Evolutionary conservation across 92 coral and sea anemone species (phyloP).

Genomic region (Zoanthus sansibaricus): DNA sequence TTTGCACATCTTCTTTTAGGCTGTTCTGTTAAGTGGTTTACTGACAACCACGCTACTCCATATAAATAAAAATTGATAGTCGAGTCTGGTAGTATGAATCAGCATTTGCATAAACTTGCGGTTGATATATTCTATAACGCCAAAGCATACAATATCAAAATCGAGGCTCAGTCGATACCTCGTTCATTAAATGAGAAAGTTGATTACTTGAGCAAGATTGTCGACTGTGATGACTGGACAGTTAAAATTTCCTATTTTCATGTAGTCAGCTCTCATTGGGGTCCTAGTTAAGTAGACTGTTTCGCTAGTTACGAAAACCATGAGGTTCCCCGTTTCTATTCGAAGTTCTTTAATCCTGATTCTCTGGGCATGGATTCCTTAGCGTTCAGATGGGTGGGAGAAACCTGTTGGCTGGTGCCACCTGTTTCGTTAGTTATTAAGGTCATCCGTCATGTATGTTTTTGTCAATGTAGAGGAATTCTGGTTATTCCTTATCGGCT

Average conservation of each 20-base stretch:
- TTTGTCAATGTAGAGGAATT: no score
- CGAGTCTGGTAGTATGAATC: conserved; percentile 58
- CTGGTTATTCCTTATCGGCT: no score
- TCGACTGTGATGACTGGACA: neutral
- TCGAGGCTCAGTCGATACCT: conserved; percentile 61
- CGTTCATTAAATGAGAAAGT: conserved; percentile 52
- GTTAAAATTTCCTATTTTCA: conserved; percentile 16
- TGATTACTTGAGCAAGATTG: conserved; percentile 60
- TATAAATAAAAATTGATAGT: no score
- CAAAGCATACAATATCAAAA: conserved; percentile 22
- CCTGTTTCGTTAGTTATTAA: neutral
- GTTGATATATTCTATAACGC: conserved; percentile 31
- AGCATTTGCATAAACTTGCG: conserved; percentile 54
- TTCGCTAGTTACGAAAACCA: conserved; percentile 55
- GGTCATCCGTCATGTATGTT: neutral
- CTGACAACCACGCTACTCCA: conserved; percentile 69
- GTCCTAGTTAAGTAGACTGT: conserved; percentile 57
- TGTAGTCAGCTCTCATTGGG: conserved; percentile 46
- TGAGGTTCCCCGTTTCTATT: conserved; percentile 53
- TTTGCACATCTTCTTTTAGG: conserved; percentile 35
- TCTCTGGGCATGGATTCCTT: conserved; percentile 60
- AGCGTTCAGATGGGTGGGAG: conserved; percentile 45
- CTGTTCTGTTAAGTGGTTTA: conserved; percentile 59
- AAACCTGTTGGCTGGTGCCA: conserved; percentile 71
- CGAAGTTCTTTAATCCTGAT: conserved; percentile 55